Evolutionary conservation across 2,888 invertebrate species (phyloP).

Genomic region (Drosophila infuscata): DNA sequence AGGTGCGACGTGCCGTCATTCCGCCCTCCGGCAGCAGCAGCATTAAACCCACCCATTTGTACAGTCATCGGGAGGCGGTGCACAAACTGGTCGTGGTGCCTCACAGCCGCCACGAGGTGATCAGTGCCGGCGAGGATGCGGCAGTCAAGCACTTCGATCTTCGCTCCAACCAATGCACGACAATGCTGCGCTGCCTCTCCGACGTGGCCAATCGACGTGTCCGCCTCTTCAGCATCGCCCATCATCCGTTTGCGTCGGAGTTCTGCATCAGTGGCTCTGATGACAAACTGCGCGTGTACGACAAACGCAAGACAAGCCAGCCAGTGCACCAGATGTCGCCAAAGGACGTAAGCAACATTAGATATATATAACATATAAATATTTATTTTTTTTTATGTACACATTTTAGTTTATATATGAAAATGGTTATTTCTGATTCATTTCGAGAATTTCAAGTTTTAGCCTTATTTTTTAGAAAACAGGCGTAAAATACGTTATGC

Average conservation of each 20-base stretch:
- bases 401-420: background rate
- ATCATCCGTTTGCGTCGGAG: slow-evolving; percentile 92
- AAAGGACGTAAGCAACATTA: slow-evolving; percentile 41
- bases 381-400: background rate
- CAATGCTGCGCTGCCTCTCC: slow-evolving; percentile 85
- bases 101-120: slow-evolving; percentile 90
- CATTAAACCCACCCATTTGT: slow-evolving; percentile 86
- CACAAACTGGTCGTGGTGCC: slow-evolving; percentile 93
- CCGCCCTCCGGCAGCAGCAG: slow-evolving; percentile 86
- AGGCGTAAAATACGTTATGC: no score
- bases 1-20: slow-evolving; percentile 89
- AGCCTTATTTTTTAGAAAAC: no score
- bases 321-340: slow-evolving; percentile 87
- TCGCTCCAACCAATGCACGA: slow-evolving; percentile 85
- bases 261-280: slow-evolving; percentile 94
- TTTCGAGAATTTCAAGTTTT: no score
- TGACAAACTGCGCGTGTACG: slow-evolving; percentile 91
- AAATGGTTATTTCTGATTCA: background rate
- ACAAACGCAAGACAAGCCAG: slow-evolving; percentile 87
- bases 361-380: background rate
- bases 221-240: slow-evolving; percentile 94
- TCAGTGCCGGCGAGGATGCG: slow-evolving; percentile 96
- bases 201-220: slow-evolving; percentile 86
- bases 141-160: slow-evolving; percentile 93
- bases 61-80: slow-evolving; percentile 91